Evolutionary conservation across 2,888 invertebrate genomes (phyloP), one percentile per base, ranked within the genome.

Genomic region (Glyphotaelius pellucidus): DNA sequence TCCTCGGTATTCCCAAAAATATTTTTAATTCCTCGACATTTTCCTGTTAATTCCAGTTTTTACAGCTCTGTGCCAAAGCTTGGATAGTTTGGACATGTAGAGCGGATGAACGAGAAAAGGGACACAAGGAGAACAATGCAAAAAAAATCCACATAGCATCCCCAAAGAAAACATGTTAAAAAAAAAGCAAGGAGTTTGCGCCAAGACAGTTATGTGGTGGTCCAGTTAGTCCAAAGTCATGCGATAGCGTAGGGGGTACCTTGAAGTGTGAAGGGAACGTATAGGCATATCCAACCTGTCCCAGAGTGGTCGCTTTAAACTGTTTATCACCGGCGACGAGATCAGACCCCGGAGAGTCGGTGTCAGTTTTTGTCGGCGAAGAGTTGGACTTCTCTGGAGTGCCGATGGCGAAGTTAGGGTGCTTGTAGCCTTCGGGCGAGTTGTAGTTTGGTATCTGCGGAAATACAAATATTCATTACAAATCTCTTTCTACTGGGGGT

Each of bases 401-500:
- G 35, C 7, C 12, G 25, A 32, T 84, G 31, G 38, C 32, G 52
- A 90, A 80, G 67, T 84, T 83, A n/a, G 90, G 90, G 30, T 90
- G 90, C 79, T 79, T 83, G 67, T 90, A 80, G 52, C 84, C 90
- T 47, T 90, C 90, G 11, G 88, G 91, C 5, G 79, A 84, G 31
- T 86, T 90, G 80, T 87, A 92, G 52, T 90, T 86, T 31, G 92
- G 92, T 42, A 92, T 92, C 92, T 92, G 83, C 30, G 81, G 88
- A 14, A 42, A 67, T 67, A 25, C 7, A 67, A 67, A 67, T n/a
- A 67, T 25, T 67, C 7, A 30, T 25, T 67, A 25, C 25, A 67
- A 52, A 67, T 67, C 67, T 67, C 12, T 42, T 7, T 38, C 38
- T 38, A 67, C 67, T 67, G 25, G 67, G 52, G 67, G 25, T 67